Conservation (phyloP, 2,797 vertebrate genomes). For the Phataginus tricuspis region DNA sequence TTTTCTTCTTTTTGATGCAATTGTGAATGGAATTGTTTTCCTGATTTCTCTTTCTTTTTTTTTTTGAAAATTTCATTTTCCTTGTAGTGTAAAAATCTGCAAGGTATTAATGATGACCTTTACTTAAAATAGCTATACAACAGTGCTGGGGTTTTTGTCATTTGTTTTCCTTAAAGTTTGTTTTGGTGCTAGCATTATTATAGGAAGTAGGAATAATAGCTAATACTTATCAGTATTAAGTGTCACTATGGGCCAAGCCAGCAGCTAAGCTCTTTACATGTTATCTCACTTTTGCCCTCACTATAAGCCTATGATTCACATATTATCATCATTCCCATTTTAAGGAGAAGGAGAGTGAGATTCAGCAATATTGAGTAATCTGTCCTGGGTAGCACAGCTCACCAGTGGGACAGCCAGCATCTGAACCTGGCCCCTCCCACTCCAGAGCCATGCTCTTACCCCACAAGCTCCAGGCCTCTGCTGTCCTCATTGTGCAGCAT, state of each 20-base stretch:
- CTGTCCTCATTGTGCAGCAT: background rate
- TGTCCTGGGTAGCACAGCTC: background rate
- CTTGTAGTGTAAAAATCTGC: background rate
- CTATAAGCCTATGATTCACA: background rate
- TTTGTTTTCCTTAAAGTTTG: slow-evolving; percentile 44
- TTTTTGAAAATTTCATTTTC: background rate
- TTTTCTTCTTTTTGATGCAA: no score
- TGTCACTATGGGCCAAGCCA: background rate
- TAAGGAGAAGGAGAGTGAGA: background rate
- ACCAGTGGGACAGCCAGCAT: background rate
- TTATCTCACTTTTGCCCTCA: background rate
- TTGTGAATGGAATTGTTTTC: no score
- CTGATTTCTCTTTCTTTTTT: no score
- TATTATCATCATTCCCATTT: background rate
- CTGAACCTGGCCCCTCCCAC: background rate
- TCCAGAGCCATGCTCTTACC: background rate
- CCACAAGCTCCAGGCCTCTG: background rate
- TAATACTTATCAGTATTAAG: background rate
- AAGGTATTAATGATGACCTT: background rate
- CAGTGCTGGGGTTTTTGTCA: background rate
- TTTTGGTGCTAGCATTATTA: slow-evolving; percentile 14
- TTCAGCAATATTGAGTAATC: background rate
- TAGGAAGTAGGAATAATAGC: background rate
- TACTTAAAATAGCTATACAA: background rate
- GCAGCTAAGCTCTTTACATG: background rate